Evolutionary conservation across 23 tunicate species (phyloP).

Genomic region (Botrylloides violaceus): DNA sequence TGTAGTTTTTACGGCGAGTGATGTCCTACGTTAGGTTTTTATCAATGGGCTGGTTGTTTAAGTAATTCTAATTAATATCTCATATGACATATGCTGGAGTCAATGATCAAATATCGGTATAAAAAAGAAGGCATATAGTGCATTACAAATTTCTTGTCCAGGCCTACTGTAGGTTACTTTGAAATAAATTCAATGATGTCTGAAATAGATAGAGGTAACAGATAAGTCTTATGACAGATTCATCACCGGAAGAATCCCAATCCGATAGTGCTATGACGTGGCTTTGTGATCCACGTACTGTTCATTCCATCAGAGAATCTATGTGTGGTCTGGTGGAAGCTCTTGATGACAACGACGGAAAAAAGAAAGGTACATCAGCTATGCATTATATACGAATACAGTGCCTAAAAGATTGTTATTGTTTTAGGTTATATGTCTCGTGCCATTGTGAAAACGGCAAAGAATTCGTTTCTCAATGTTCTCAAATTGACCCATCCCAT

Average conservation of each 20-base stretch:
- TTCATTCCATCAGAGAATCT: slow-evolving; percentile 57
- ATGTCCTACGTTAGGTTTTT: too few relatives aligned
- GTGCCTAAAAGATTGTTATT: too few relatives aligned
- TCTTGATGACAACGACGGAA: slow-evolving; percentile 42
- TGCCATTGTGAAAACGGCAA: slow-evolving; percentile 69
- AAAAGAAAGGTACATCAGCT: slow-evolving; percentile 50
- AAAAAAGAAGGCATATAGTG: too few relatives aligned
- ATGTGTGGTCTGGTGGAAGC: slow-evolving; percentile 75
- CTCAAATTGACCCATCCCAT: slow-evolving; percentile 34
- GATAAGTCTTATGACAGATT: slow-evolving; percentile 24
- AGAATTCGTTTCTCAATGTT: slow-evolving; percentile 55
- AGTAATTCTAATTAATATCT: too few relatives aligned
- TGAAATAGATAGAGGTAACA: background rate
- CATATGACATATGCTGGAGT: too few relatives aligned
- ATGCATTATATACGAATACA: too few relatives aligned
- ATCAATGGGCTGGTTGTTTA: too few relatives aligned
- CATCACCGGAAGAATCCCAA: slow-evolving; percentile 35
- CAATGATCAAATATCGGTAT: too few relatives aligned
- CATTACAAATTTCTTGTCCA: too few relatives aligned
- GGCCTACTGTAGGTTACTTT: too few relatives aligned
- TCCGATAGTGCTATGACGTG: slow-evolving; percentile 66
- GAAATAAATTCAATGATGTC: too few relatives aligned
- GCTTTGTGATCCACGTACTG: slow-evolving; percentile 51
- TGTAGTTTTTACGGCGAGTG: too few relatives aligned
- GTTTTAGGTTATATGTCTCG: slow-evolving; percentile 87